Evolutionary conservation across 2,113 vertebrate genomes (phyloP).

Genomic region (Cichladusa arquata): DNA sequence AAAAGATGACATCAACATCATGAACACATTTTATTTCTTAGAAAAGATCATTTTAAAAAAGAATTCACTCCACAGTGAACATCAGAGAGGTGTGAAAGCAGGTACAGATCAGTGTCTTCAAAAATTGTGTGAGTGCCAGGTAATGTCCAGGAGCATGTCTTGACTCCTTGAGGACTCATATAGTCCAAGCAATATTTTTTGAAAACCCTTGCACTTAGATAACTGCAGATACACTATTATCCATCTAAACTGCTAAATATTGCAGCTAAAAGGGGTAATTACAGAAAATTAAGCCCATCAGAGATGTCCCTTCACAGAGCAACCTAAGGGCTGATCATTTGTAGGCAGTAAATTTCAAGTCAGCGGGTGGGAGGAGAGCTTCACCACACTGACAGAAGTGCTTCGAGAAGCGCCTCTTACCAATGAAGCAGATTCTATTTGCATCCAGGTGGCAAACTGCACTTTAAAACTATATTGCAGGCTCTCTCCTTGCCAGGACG

Average conservation of each 20-base stretch:
- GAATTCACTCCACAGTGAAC: neutral
- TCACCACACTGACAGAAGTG: neutral
- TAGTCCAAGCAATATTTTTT: neutral
- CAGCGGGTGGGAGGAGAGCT: neutral
- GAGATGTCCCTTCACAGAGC: neutral
- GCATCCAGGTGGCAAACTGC: neutral
- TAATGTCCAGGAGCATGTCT: rapidly evolving
- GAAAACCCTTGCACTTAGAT: neutral
- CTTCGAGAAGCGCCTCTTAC: neutral
- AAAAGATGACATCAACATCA: neutral
- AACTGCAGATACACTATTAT: neutral
- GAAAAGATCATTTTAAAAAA: neutral
- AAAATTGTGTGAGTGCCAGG: neutral
- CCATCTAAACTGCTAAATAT: neutral
- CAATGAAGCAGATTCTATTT: neutral
- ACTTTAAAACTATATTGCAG: neutral
- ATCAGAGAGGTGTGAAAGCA: neutral
- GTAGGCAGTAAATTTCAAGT: neutral
- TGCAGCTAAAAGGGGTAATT: neutral
- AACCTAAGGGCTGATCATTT: neutral
- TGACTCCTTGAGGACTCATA: neutral
- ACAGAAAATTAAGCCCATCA: neutral
- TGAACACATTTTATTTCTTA: neutral
- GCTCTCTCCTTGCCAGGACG: neutral
- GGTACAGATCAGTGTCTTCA: too few relatives aligned